Base-by-base conservation (phyloP, 2,888 invertebrate genomes). In the Galeruca laticollis region DNA sequence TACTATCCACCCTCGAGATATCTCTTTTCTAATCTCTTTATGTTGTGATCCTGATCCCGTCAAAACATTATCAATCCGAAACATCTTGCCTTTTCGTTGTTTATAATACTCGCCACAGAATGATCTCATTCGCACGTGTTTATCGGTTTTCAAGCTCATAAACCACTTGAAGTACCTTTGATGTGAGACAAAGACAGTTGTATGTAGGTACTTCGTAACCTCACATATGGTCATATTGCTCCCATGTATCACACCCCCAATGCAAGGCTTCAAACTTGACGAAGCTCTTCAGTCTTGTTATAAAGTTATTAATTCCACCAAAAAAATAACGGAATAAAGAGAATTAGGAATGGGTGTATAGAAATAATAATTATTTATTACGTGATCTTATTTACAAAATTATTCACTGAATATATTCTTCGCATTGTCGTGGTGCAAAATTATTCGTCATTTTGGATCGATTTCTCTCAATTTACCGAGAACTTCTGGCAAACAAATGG, bases 111-210 rank as follows among this genome's bases (percentile, higher is more conserved):
- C 40, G 47, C 64, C 64, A 64, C 61, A 66, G 62, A 63, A 49
- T 67, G 54, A 56, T 54, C 51, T 59, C 61, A 69, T 68, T 61
- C 64, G 62, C 73, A 73, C 70, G 72, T 72, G 73, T 74, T 65
- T 66, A 59, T 74, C 59, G 70, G 65, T 72, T 65, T 65, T 43
- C 40, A 63, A 71, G 68, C 66, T 64, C 66, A 66, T 69, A 70
- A 70, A 71, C 52, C 69, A 59, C 56, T 63, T 33, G 37, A 68
- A 67, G 59, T 52, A 60, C 62, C 43, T 35, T 60, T 64, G 57
- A 64, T 57, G 64, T 57, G 43, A 64, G 66, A 67, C 62, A 69
- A 60, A 62, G 61, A 65, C 47, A 49, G 59, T 13, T 35, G 60
- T 65, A 40, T 26, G 13, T 52, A 13, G n/a, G 43, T 43, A 60